Evolutionary conservation across 2,797 vertebrate species (phyloP).

Genomic region (Chaenodraco wilsoni): DNA sequence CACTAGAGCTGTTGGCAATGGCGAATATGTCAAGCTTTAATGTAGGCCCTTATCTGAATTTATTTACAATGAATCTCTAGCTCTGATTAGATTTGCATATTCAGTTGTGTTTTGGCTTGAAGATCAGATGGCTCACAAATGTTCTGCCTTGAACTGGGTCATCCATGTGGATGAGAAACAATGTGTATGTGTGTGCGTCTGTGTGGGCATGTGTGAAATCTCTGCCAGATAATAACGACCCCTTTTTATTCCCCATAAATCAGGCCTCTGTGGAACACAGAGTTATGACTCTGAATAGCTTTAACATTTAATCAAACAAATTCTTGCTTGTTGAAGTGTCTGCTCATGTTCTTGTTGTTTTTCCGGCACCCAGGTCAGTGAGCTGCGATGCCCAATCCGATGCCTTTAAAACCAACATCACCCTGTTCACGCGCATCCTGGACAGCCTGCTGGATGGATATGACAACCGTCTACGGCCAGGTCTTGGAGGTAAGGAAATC

Average conservation of each 20-base stretch:
- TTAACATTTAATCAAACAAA: slow-evolving; percentile 27
- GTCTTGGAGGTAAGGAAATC: slow-evolving; percentile 92
- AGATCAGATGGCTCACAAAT: slow-evolving; percentile 71
- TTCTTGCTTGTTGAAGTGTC: slow-evolving; percentile 11
- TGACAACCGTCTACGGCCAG: slow-evolving; percentile 97
- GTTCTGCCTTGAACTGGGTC: slow-evolving; percentile 71
- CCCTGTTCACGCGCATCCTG: slow-evolving; percentile 96
- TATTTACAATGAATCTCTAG: slow-evolving; percentile 63
- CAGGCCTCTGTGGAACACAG: slow-evolving; percentile 27
- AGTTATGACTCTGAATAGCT: slow-evolving; percentile 23
- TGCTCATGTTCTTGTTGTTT: slow-evolving; percentile 28
- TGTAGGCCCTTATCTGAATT: slow-evolving; percentile 54
- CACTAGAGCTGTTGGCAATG: slow-evolving; percentile 15
- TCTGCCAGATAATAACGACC: slow-evolving; percentile 39
- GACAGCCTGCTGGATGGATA: slow-evolving; percentile 98
- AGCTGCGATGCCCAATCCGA: slow-evolving; percentile 89
- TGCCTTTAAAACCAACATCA: slow-evolving; percentile 97
- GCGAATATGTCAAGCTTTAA: slow-evolving; percentile 44
- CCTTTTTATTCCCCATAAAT: slow-evolving; percentile 31
- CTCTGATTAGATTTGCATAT: slow-evolving; percentile 73
- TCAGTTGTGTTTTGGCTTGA: slow-evolving; percentile 66
- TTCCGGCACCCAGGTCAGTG: slow-evolving; percentile 84
- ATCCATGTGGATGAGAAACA: slow-evolving; percentile 57
- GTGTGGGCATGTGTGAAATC: slow-evolving; percentile 47
- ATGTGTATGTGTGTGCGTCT: slow-evolving; percentile 36